Base-by-base conservation (phyloP, 2,888 invertebrate species). In the Drosophila lutescens region DNA sequence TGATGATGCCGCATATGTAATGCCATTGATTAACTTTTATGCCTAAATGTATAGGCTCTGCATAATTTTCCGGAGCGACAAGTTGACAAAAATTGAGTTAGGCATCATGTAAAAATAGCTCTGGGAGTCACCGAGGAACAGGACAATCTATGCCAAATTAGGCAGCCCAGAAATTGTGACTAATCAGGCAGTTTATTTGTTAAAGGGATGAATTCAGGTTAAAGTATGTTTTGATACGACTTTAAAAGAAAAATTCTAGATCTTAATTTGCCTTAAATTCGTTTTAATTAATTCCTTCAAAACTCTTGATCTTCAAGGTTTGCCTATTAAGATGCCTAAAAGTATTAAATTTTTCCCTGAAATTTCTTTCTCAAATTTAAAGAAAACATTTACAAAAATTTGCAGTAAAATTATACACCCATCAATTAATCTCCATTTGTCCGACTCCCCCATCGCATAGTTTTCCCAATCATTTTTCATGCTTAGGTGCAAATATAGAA, bases 1-100 rank as follows among this genome's bases (percentile, higher is more conserved):
- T 54, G 75, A 71, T 54, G 71, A 74, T 26, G 67, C 26, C 55
- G 70, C 70, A 70, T 74, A 77, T 74, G 89, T 89, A 81, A 88
- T 86, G 79, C 71, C 87, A 81, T 89, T 87, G 86, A 87, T 87
- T 89, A 89, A 87, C 85, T 87, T 86, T 86, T 61, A 77, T 79
- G 73, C 76, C 63, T 59, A 53, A 38, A 46, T 20, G 50, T 44
- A 78, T 76, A 67, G 12, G n/a, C 86, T 88, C 86, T 87, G 88
- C 88, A 81, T 81, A 81, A 79, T 79, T 76, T 81, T 60, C n/a
- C 38, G 26, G 63, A 71, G 59, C 77, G 86, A 89, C 89, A 87
- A 87, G 72, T 87, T 89, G 79, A 74, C 83, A 76, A 81, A 80
- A 89, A 81, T 85, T 87, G 82, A 54, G 84, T 73, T 87, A 85